Conservation (phyloP, 2,797 vertebrate genomes). For the Melanotaenia maccullochi region DNA sequence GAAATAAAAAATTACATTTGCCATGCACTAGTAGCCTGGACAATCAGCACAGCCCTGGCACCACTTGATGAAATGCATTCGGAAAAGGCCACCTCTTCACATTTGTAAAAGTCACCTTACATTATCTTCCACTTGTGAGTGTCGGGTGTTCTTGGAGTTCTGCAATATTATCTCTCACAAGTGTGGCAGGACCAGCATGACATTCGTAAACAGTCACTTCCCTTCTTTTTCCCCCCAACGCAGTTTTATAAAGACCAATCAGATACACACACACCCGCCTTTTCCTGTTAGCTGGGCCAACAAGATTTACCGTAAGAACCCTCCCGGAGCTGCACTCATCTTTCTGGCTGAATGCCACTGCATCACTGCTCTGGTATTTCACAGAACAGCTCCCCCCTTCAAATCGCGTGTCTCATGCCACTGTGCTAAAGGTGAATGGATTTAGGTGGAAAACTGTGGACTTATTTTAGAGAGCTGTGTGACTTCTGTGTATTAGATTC, state of each 20-base stretch:
- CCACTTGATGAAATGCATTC: conserved; percentile 69
- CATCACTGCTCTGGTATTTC: conserved; percentile 42
- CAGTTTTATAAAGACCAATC: conserved; percentile 53
- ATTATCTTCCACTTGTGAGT: conserved; percentile 67
- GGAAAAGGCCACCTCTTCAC: conserved; percentile 80
- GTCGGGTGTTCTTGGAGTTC: conserved; percentile 50
- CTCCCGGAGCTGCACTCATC: conserved; percentile 29
- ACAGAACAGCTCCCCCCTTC: conserved; percentile 2
- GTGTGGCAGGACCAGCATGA: conserved; percentile 68
- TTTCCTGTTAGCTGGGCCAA: conserved; percentile 10
- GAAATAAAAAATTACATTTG: conserved; percentile 20
- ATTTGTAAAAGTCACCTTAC: conserved; percentile 77
- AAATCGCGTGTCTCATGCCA: conserved; percentile 21
- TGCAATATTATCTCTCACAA: conserved; percentile 69
- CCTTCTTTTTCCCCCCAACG: conserved; percentile 40
- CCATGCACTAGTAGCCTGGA: conserved; percentile 36
- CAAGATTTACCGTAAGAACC: not conserved
- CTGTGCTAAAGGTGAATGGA: conserved; percentile 34
- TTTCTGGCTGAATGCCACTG: conserved; percentile 53
- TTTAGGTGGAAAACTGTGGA: conserved; percentile 41
- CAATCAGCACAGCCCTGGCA: conserved; percentile 49
- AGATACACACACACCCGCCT: conserved; percentile 13
- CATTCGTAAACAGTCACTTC: conserved; percentile 76
- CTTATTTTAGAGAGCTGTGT: conserved; percentile 33
- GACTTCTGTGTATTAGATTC: conserved; percentile 38